Evolutionary conservation across 2,113 vertebrate genomes (phyloP).

Genomic region (Panthera uncia): DNA sequence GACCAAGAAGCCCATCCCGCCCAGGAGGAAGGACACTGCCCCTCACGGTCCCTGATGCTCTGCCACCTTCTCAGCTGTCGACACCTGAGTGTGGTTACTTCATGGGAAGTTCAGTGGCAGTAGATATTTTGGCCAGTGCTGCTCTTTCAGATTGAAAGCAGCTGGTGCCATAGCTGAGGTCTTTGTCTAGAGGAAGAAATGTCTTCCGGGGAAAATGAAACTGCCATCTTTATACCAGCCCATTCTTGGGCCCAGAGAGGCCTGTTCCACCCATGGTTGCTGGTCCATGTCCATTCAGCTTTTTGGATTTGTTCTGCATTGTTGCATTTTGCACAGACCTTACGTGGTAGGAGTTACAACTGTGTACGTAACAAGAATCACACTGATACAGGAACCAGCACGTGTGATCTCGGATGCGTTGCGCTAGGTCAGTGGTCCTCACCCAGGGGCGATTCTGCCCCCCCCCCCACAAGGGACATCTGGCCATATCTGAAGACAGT

Average conservation of each 20-base stretch:
- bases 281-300: background rate
- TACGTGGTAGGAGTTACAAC: rapidly evolving
- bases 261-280: background rate
- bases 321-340: background rate
- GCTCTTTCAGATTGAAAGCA: background rate
- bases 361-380: background rate
- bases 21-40: rapidly evolving
- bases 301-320: background rate
- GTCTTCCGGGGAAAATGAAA: background rate
- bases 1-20: background rate
- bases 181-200: background rate
- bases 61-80: background rate
- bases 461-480: background rate
- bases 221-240: background rate
- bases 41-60: background rate
- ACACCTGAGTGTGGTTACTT: background rate
- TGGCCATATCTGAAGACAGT: background rate
- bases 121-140: background rate
- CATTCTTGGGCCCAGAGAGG: background rate
- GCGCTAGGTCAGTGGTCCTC: background rate
- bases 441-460: background rate
- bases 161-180: background rate
- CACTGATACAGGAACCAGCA: background rate
- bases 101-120: background rate
- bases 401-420: background rate